A percentile compares a stretch with the other conserved stretches of the same genome.
These are phyloP conservation scores for Anguilla japonica DNA, from an alignment of 2,113 vertebrate species.

Conservation along the genomic window DNA sequence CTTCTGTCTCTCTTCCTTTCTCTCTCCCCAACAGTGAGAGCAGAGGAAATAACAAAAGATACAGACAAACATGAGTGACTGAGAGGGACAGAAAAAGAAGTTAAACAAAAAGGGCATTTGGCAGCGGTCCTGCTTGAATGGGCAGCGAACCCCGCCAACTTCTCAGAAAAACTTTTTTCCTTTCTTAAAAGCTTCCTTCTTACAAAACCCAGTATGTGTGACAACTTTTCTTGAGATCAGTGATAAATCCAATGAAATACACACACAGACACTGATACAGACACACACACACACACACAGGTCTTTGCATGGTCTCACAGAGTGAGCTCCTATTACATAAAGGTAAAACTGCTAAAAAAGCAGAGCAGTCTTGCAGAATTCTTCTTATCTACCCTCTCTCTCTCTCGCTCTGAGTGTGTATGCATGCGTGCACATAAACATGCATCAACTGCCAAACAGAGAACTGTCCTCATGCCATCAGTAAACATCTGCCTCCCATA, in stretches of 20 bases:
- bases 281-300: neutral
- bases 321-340: neutral
- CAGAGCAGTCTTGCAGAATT: neutral
- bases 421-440: neutral
- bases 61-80: neutral
- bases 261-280: conserved; percentile 1
- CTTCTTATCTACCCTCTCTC: neutral
- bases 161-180: too few relatives aligned
- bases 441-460: neutral
- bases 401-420: neutral
- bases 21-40: neutral
- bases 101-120: neutral
- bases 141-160: neutral
- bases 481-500: neutral
- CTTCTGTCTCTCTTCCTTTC: neutral
- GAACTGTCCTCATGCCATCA: neutral
- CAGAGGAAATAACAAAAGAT: neutral
- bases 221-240: too few relatives aligned
- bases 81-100: neutral
- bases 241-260: neutral
- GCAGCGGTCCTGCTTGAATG: too few relatives aligned
- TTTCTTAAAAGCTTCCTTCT: too few relatives aligned
- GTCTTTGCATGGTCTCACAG: neutral
- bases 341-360: neutral
- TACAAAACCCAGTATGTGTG: too few relatives aligned